phyloP scores from a whole-genome alignment of 2,113 vertebrate genomes.

The Platichthys stellatus region DNA sequence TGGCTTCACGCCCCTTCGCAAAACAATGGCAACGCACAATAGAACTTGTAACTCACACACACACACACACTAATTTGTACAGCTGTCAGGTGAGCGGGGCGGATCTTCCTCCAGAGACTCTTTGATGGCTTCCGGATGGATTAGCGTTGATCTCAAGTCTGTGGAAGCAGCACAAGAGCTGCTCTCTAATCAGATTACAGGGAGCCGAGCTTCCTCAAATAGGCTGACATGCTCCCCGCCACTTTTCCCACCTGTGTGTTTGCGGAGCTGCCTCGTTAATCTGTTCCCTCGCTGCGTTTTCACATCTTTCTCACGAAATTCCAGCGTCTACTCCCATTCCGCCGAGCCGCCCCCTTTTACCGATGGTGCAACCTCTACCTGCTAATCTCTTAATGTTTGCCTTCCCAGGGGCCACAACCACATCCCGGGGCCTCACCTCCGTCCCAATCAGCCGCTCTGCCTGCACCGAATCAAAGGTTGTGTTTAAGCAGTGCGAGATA shows the following conservation, averaged over 20 bases:
- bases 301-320: neutral
- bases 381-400: conserved; percentile 55
- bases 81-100: conserved; percentile 70
- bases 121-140: conserved; percentile 65
- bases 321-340: neutral
- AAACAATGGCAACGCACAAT: conserved; percentile 7
- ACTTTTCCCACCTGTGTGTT: conserved; percentile 5
- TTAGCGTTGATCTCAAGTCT: conserved; percentile 47
- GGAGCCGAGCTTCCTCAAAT: conserved; percentile 5
- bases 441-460: conserved; percentile 19
- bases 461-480: conserved; percentile 44
- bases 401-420: conserved; percentile 31
- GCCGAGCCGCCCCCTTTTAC: conserved; percentile 14
- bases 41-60: neutral
- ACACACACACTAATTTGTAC: conserved; percentile 31
- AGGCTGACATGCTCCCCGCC: neutral
- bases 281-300: neutral
- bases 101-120: conserved; percentile 47
- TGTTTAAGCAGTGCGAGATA: conserved; percentile 42
- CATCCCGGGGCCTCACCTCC: conserved; percentile 14
- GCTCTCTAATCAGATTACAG: conserved; percentile 46
- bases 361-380: conserved; percentile 2
- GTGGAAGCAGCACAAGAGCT: conserved; percentile 12
- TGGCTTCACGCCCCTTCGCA: neutral
- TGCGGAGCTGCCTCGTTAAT: conserved; percentile 10